Evolutionary conservation across 2,888 invertebrate species (phyloP).

Genomic region (Coleophora deauratella): DNA sequence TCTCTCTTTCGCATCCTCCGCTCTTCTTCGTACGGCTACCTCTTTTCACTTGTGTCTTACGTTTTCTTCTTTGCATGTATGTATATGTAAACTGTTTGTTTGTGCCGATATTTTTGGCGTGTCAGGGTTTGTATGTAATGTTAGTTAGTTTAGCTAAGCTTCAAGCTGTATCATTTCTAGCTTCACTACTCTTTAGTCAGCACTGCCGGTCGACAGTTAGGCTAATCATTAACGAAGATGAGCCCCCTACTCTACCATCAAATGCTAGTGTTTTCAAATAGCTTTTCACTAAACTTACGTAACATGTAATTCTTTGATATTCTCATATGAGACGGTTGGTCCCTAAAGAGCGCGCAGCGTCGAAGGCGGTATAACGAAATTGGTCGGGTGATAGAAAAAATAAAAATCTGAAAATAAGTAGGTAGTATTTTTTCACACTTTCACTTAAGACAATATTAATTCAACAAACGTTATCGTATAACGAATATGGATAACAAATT

Average conservation of each 20-base stretch:
- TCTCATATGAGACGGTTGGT: conserved; percentile 50
- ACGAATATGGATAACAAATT: conserved; percentile 58
- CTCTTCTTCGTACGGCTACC: conserved; percentile 18
- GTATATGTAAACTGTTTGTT: conserved; percentile 27
- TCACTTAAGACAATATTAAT: conserved; percentile 53
- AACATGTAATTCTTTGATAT: conserved; percentile 45
- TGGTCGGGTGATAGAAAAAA: conserved; percentile 69
- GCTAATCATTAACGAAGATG: conserved; percentile 42
- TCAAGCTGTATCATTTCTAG: conserved; percentile 55
- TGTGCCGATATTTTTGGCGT: conserved; percentile 26
- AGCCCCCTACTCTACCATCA: conserved; percentile 62
- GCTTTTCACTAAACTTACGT: conserved; percentile 55
- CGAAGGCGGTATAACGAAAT: conserved; percentile 54
- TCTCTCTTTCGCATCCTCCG: conserved; percentile 14
- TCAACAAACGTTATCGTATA: conserved; percentile 55
- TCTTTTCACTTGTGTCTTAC: conserved; percentile 22
- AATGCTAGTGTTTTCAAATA: conserved; percentile 46
- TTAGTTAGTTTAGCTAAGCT: conserved; percentile 45
- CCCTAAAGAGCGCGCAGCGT: conserved; percentile 51
- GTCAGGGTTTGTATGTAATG: conserved; percentile 24
- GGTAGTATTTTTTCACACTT: conserved; percentile 69
- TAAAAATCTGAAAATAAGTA: conserved; percentile 74
- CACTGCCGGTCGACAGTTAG: conserved; percentile 28
- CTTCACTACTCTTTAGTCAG: conserved; percentile 40
- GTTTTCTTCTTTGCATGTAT: conserved; percentile 21